A percentile compares a stretch with the other conserved stretches of the same genome.
Conservation (phyloP, 2,113 vertebrate genomes). For the Oxygymnocypris stewartii region DNA sequence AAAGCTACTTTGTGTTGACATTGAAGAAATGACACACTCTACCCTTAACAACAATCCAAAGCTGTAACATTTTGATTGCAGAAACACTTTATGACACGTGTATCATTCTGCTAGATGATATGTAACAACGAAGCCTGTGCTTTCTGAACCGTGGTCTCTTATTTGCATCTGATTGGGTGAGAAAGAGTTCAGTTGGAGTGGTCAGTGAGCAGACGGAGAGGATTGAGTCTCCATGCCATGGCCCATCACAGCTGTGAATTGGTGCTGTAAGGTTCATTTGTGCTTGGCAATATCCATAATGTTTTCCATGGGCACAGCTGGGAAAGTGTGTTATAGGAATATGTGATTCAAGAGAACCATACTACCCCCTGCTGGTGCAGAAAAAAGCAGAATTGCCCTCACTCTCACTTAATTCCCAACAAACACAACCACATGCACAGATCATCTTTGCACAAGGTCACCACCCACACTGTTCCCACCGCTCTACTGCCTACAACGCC, state of each 20-base stretch:
- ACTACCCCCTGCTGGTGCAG: slow-evolving; percentile 50
- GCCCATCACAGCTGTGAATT: slow-evolving; percentile 21
- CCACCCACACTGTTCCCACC: slow-evolving; percentile 18
- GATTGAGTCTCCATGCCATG: slow-evolving; percentile 8
- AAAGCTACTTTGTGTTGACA: neutral
- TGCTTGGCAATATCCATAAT: slow-evolving; percentile 26
- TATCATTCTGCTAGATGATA: neutral
- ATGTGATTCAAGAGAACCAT: slow-evolving; percentile 27
- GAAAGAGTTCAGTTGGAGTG: slow-evolving; percentile 16
- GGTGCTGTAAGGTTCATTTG: slow-evolving; percentile 30
- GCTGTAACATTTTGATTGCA: neutral
- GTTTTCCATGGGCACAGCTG: slow-evolving; percentile 25
- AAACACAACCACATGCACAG: neutral
- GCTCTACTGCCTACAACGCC: neutral
- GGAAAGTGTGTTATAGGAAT: neutral
- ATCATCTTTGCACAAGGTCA: slow-evolving; percentile 21
- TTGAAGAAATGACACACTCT: neutral
- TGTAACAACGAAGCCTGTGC: neutral
- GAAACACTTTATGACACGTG: slow-evolving; percentile 14
- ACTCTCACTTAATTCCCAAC: neutral
- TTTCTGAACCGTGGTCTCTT: slow-evolving; percentile 4
- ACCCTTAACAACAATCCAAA: neutral
- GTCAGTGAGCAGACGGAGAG: slow-evolving; percentile 10
- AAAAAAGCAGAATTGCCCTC: neutral
- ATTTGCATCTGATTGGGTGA: neutral